phyloP scores from a whole-genome alignment of 2,797 vertebrate genomes.

The Gymnothorax reevesii region DNA sequence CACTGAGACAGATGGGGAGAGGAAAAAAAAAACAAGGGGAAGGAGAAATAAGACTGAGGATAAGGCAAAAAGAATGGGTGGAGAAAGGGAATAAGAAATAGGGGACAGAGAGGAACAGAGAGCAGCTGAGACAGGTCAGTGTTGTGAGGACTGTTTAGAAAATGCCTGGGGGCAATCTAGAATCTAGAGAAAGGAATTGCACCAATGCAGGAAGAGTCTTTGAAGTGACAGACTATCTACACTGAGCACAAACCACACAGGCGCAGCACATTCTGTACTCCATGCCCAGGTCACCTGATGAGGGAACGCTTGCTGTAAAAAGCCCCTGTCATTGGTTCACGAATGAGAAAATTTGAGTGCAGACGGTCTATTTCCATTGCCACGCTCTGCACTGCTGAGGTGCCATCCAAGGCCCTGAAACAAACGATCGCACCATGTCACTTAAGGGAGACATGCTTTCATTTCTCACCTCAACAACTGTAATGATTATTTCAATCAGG shows the following conservation, averaged over 20 bases:
- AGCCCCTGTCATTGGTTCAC: neutral
- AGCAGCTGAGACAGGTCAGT: neutral
- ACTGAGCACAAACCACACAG: neutral
- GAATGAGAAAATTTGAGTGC: neutral
- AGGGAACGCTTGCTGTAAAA: neutral
- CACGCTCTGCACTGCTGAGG: neutral
- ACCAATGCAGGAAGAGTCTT: conserved; percentile 15
- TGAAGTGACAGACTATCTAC: neutral
- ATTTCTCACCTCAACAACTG: neutral
- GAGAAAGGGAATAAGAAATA: no score
- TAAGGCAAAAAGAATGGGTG: neutral
- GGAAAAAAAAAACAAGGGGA: neutral
- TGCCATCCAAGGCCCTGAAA: neutral
- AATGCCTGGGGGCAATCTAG: neutral
- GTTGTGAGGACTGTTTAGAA: neutral
- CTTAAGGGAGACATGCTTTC: no score
- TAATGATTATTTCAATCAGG: neutral
- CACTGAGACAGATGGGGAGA: neutral
- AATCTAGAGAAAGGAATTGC: conserved; percentile 5
- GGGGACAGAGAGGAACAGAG: neutral
- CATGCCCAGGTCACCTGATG: neutral
- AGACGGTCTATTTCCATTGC: neutral
- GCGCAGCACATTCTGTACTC: conserved; percentile 2
- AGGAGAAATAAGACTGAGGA: neutral
- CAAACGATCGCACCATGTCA: neutral